Conservation (phyloP, 2,113 vertebrate species). For the Pangasianodon hypophthalmus region DNA sequence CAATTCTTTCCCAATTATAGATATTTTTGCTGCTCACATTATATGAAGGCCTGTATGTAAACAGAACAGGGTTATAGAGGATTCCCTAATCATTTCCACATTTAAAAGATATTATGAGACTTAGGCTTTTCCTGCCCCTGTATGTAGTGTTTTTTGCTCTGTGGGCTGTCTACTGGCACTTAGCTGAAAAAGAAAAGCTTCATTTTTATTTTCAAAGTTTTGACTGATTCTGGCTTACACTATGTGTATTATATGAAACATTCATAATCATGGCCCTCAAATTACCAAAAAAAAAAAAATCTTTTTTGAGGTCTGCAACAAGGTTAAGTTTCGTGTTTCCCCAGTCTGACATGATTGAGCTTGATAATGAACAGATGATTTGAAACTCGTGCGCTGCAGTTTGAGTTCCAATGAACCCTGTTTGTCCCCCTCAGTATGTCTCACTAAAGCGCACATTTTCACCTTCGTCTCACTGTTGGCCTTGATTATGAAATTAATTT, state of each 20-base stretch:
- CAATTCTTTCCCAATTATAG: slow-evolving; percentile 33
- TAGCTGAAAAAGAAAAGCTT: neutral
- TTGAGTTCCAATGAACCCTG: neutral
- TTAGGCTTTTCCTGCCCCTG: neutral
- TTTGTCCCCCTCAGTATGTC: too few species aligned
- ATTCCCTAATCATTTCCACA: neutral
- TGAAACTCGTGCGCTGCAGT: neutral
- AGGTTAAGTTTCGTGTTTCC: neutral
- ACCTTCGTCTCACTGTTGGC: neutral
- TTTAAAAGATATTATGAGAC: slow-evolving; percentile 8
- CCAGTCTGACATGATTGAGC: neutral
- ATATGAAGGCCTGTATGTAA: neutral
- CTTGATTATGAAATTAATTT: neutral
- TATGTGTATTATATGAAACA: neutral
- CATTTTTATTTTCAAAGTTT: neutral
- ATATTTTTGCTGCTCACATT: neutral
- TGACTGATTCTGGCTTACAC: neutral
- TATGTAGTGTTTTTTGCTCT: neutral
- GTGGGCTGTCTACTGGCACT: neutral
- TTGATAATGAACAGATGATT: slow-evolving; percentile 21
- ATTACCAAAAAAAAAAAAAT: neutral
- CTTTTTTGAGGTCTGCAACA: neutral
- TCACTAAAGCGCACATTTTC: neutral
- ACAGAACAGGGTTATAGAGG: neutral
- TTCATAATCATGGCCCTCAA: neutral